phyloP scores from a whole-genome alignment of 2,888 invertebrate species.

The Bellardia bayeri region DNA sequence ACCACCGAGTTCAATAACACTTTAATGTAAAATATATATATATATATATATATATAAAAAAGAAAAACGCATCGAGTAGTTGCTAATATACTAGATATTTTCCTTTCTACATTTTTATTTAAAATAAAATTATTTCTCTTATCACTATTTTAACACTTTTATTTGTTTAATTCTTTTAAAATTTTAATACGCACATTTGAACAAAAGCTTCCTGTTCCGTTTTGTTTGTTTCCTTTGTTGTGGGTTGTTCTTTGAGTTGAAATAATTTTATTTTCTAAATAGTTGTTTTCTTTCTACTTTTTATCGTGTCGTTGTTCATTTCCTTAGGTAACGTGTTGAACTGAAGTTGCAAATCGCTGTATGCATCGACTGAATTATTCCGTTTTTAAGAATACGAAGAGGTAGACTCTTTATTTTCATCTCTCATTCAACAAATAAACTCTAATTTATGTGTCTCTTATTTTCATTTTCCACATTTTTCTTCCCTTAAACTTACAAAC shows the following conservation, averaged over 20 bases:
- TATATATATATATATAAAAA: neutral
- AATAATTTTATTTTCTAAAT: slow-evolving; percentile 26
- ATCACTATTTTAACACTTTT: slow-evolving; percentile 13
- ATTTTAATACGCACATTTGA: slow-evolving; percentile 6
- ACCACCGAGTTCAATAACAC: slow-evolving; percentile 64
- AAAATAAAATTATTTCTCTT: neutral
- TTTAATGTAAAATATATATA: neutral
- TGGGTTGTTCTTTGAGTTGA: neutral
- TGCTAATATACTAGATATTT: slow-evolving; percentile 9
- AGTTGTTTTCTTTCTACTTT: neutral
- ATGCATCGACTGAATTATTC: slow-evolving; percentile 61
- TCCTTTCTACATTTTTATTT: neutral
- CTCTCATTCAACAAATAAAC: slow-evolving; percentile 55
- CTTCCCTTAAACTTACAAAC: slow-evolving; percentile 48
- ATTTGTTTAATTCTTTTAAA: slow-evolving; percentile 8
- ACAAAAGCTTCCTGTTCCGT: slow-evolving; percentile 60
- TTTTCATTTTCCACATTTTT: slow-evolving; percentile 20
- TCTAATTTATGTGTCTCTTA: slow-evolving; percentile 54
- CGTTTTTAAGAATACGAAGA: neutral
- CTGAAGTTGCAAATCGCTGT: slow-evolving; percentile 74
- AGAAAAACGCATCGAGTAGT: neutral
- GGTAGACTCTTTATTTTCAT: slow-evolving; percentile 26
- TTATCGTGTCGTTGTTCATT: slow-evolving; percentile 72
- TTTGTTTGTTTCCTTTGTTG: slow-evolving; percentile 50
- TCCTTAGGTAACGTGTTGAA: slow-evolving; percentile 77